phyloP scores from a whole-genome alignment of 1,140 invertebrate genomes.

The Nephila pilipes region DNA sequence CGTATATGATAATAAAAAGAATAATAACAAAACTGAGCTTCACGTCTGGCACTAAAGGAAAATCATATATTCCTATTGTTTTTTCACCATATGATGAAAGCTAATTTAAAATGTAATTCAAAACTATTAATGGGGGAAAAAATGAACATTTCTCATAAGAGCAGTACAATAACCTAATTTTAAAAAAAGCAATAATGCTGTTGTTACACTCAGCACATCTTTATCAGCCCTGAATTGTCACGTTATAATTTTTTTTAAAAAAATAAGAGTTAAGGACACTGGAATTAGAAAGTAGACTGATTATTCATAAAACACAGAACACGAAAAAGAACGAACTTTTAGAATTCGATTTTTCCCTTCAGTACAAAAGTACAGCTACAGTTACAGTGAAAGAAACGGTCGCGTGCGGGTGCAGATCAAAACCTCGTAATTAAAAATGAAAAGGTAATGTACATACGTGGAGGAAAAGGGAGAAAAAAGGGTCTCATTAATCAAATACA shows the following conservation, averaged over 20 bases:
- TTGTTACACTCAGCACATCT: neutral
- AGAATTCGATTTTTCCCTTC: conserved; percentile 30
- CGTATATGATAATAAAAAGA: too few relatives aligned
- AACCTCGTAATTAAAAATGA: conserved; percentile 73
- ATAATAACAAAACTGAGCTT: too few relatives aligned
- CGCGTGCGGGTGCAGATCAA: conserved; percentile 59
- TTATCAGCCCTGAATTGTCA: neutral
- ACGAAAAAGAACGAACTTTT: conserved; percentile 26
- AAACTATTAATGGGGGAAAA: too few relatives aligned
- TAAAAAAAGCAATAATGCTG: too few relatives aligned
- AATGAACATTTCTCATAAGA: too few relatives aligned
- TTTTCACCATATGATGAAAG: too few relatives aligned
- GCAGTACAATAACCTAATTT: too few relatives aligned
- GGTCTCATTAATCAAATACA: conserved; percentile 69
- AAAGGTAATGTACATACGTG: conserved; percentile 65
- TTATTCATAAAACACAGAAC: conserved; percentile 22
- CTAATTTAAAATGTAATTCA: too few relatives aligned
- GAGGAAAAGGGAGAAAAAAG: conserved; percentile 42
- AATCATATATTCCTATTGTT: too few relatives aligned
- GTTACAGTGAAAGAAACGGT: conserved; percentile 19
- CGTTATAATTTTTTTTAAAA: neutral
- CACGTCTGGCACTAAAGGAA: too few relatives aligned
- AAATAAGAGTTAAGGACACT: neutral
- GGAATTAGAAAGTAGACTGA: neutral
- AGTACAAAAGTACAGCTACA: neutral